phyloP scores from a whole-genome alignment of 2,888 invertebrate genomes.

The Tenthredo amoena region DNA sequence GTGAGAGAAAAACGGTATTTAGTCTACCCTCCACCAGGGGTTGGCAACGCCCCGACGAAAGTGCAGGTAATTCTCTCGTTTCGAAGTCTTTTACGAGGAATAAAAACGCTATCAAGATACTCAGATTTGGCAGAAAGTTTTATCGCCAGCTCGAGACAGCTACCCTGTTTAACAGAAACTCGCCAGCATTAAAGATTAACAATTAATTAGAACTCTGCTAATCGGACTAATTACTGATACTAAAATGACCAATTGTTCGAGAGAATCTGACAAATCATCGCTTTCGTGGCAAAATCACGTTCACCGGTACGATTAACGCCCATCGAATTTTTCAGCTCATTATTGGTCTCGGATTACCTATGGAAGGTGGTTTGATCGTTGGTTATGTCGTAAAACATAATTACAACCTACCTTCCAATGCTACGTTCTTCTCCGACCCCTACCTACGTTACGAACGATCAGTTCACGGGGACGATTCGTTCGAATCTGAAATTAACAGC shows the following conservation, averaged over 20 bases:
- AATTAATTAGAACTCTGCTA: slow-evolving; percentile 19
- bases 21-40: slow-evolving; percentile 68
- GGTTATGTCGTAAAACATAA: slow-evolving; percentile 78
- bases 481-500: slow-evolving; percentile 77
- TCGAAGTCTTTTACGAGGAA: slow-evolving; percentile 37
- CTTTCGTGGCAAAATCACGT: background rate
- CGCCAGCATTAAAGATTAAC: background rate
- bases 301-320: background rate
- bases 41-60: slow-evolving; percentile 64
- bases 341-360: slow-evolving; percentile 79
- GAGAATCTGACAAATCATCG: background rate
- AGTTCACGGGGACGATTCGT: slow-evolving; percentile 72
- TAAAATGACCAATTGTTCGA: background rate
- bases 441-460: slow-evolving; percentile 79
- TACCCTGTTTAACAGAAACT: background rate
- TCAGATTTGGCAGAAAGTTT: slow-evolving; percentile 23
- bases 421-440: slow-evolving; percentile 71
- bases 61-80: slow-evolving; percentile 68
- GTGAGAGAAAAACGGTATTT: slow-evolving; percentile 64
- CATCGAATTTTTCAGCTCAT: slow-evolving; percentile 74
- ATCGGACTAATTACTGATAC: background rate
- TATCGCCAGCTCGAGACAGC: background rate
- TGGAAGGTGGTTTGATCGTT: slow-evolving; percentile 78
- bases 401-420: slow-evolving; percentile 75
- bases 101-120: slow-evolving; percentile 29